phyloP scores from a whole-genome alignment of 2,797 vertebrate genomes.

The Cyprinella venusta region DNA sequence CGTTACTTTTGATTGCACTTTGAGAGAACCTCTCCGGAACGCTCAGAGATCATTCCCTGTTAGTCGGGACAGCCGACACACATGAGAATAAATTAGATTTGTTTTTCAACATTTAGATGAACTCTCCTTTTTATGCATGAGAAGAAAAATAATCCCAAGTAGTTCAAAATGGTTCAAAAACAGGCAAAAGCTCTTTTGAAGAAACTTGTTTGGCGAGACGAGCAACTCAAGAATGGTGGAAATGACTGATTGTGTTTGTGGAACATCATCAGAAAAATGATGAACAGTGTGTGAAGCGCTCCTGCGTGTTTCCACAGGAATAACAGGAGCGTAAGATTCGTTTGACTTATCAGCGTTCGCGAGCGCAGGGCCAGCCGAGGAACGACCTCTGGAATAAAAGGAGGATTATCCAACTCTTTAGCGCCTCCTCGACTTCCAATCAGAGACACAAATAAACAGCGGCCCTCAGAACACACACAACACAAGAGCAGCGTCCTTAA shows the following conservation, averaged over 20 bases:
- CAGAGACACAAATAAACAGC: slow-evolving; percentile 78
- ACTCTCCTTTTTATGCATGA: neutral
- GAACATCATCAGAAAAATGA: slow-evolving; percentile 11
- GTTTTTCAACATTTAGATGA: neutral
- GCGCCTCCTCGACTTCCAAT: slow-evolving; percentile 67
- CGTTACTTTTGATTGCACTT: neutral
- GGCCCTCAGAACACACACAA: slow-evolving; percentile 63
- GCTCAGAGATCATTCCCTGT: neutral
- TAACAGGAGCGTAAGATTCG: slow-evolving; percentile 49
- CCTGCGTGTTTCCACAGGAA: slow-evolving; percentile 18
- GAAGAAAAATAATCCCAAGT: neutral
- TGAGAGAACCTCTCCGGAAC: too few relatives aligned
- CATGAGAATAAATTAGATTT: neutral
- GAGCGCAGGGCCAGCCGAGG: slow-evolving; percentile 68
- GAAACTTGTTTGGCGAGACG: slow-evolving; percentile 2
- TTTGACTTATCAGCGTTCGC: slow-evolving; percentile 77
- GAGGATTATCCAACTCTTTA: slow-evolving; percentile 79
- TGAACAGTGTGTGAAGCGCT: neutral
- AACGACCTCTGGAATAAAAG: slow-evolving; percentile 79
- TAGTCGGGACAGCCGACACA: neutral
- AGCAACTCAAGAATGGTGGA: neutral
- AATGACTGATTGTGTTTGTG: neutral
- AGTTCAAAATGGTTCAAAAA: neutral
- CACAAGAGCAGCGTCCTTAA: slow-evolving; percentile 46
- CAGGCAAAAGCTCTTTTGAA: neutral